Evolutionary conservation across 2,113 vertebrate genomes (phyloP), one percentile per base, ranked within the genome.

Genomic region (Thalassoma bifasciatum): DNA sequence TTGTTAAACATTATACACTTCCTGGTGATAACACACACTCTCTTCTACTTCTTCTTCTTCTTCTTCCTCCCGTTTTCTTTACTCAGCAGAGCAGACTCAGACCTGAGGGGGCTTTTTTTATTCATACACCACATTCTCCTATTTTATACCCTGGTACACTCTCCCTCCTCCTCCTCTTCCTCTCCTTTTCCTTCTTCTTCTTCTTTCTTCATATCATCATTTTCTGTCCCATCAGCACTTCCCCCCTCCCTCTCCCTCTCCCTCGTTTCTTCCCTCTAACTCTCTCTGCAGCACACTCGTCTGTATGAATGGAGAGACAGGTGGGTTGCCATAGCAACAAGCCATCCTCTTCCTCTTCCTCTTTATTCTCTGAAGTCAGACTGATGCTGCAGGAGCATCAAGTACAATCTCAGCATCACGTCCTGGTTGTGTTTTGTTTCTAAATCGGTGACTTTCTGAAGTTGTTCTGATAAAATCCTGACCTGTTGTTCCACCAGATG

Each of bases 141-240:
- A 12, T 16, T 54, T 11, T 24, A 6, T 21, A 13, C 7, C n/a
- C 51, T 30, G 30, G 6, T 30, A 30, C 30, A 30, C 30, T 17
- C 44, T n/a, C 56, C 36, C 3, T 51, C 36, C 47, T 30, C 50
- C 19, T 61, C 37, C 10, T 49, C 24, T 14, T 30, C 30, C 6
- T 30, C 30, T 40, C 5, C 24, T 46, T 49, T 49, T n/a, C n/a
- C n/a, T n/a, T n/a, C n/a, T n/a, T 30, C 30, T 30, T 30, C 30
- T 40, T 13, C 24, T 46, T 49, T 49, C n/a, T 30, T 52, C 53
- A 24, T 14, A 21, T 61, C 30, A 22, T 24, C 17, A 36, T 54
- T 62, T 83, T 75, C 59, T 62, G 24, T 59, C 46, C 24, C 40
- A 64, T 84, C 77, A 84, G 77, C 82, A 65, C 52, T 54, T 52